Conservation (phyloP, 2,113 vertebrate species). For the Philantomba maxwellii region DNA sequence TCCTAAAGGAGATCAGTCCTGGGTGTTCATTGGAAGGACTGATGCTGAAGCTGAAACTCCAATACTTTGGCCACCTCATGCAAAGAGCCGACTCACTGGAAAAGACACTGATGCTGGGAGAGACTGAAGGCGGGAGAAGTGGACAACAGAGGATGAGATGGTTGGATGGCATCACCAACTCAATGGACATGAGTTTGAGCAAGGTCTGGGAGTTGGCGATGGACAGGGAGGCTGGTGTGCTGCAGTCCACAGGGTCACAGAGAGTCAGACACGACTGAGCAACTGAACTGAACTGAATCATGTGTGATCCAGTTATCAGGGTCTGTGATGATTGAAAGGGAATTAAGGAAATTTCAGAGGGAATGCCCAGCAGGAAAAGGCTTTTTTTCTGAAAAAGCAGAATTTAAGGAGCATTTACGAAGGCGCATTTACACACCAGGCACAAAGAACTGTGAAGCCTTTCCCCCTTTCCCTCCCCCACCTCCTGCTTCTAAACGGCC, state of each 20-base stretch:
- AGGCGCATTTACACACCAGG: background rate
- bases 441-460: background rate
- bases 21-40: background rate
- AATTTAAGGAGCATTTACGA: background rate
- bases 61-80: background rate
- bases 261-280: background rate
- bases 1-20: background rate
- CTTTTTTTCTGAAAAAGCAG: background rate
- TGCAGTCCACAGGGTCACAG: background rate
- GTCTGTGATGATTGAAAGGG: background rate
- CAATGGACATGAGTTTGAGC: background rate
- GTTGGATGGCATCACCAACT: background rate
- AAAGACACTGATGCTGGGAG: background rate
- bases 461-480: background rate
- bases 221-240: background rate
- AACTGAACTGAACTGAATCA: background rate
- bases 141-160: background rate
- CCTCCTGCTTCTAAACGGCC: background rate
- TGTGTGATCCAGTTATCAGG: background rate
- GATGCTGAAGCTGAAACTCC: background rate
- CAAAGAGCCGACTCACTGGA: fast-evolving
- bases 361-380: background rate
- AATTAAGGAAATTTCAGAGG: background rate
- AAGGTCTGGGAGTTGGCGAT: background rate
- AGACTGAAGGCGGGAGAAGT: background rate